Base-by-base conservation (phyloP, 2,888 invertebrate species). In the Pyrrhosoma nymphula region DNA sequence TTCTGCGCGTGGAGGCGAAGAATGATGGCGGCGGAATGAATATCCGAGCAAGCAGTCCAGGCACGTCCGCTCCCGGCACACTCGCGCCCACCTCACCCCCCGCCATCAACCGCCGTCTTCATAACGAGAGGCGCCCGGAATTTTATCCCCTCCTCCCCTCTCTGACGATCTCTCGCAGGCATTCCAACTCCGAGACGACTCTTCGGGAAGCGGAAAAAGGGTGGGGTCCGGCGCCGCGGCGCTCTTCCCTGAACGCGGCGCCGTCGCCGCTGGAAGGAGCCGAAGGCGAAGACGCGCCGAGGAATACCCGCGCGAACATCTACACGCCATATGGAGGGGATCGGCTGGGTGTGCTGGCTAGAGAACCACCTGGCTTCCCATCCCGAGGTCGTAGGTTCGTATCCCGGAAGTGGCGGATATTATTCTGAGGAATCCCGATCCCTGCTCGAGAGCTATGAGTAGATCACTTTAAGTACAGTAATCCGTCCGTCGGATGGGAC, bases 41-140 rank as follows among this genome's bases (percentile, higher is more conserved):
- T 26, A 47, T 47, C 47, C 47, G 47, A 69, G 16, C n/a, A 18
- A n/a, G 82, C 35, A 82, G 82, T 82, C 82, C 12, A 18, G 18
- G 30, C 82, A 82, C 82, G 82, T 82, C 82, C 82, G 35, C 35
- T 18, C 14, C 16, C 82, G 30, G 0, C 69, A 4, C 69, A 47
- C 47, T 8, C 47, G 4, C 47, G 2, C 4, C 47, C 47, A 47
- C 8, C 10, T 4, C 8, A 26, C 69, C 69, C 69, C 69, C 20
- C n/a, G 69, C 69, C 69, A 69, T 69, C 82, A 82, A 35, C 82
- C 82, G n/a, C 69, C 69, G 69, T 82, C 82, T 82, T 18, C 82
- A 82, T 82, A 26, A 82, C 35, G 26, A 82, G 35, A 35, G 82
- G 69, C 69, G 82, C 82, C 82, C 82, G 82, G 82, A 82, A 82